These are phyloP conservation scores for Trisateles emortualis DNA, from an alignment of 2,888 invertebrate genomes.

Conservation along the genomic window DNA sequence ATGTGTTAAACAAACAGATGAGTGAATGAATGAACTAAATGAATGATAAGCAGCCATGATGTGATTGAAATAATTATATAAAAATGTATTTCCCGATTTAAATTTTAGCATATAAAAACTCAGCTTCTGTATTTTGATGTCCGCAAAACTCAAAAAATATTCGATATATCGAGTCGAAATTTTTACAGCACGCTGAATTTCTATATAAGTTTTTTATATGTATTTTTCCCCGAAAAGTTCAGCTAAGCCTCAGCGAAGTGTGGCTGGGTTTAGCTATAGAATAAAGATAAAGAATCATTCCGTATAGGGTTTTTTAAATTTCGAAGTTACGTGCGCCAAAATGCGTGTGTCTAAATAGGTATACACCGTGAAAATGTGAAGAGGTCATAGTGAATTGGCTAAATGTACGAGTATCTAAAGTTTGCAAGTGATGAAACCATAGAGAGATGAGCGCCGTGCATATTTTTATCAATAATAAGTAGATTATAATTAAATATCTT, in stretches of 20 bases:
- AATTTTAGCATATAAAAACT: too few relatives aligned
- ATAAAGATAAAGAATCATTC: neutral
- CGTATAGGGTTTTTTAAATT: neutral
- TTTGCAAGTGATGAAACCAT: conserved; percentile 22
- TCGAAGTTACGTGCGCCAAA: conserved; percentile 16
- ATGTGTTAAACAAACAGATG: neutral
- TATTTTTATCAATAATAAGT: too few relatives aligned
- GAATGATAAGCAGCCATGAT: neutral
- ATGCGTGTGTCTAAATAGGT: conserved; percentile 23
- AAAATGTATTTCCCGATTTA: neutral
- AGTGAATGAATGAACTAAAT: neutral
- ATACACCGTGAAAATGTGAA: conserved; percentile 31
- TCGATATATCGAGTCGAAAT: too few relatives aligned
- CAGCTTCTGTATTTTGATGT: too few relatives aligned
- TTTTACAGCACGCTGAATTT: too few relatives aligned
- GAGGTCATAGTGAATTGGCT: conserved; percentile 53
- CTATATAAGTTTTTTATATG: too few relatives aligned
- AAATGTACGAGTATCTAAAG: conserved; percentile 10
- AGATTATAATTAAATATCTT: conserved; percentile 25
- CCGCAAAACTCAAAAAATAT: too few relatives aligned
- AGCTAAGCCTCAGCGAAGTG: too few relatives aligned
- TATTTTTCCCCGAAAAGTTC: too few relatives aligned
- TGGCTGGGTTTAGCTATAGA: too few relatives aligned
- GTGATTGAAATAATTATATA: neutral
- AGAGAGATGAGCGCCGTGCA: conserved; percentile 37